Evolutionary conservation across 2,797 vertebrate species (phyloP).

Genomic region (Dicrostonyx torquatus): DNA sequence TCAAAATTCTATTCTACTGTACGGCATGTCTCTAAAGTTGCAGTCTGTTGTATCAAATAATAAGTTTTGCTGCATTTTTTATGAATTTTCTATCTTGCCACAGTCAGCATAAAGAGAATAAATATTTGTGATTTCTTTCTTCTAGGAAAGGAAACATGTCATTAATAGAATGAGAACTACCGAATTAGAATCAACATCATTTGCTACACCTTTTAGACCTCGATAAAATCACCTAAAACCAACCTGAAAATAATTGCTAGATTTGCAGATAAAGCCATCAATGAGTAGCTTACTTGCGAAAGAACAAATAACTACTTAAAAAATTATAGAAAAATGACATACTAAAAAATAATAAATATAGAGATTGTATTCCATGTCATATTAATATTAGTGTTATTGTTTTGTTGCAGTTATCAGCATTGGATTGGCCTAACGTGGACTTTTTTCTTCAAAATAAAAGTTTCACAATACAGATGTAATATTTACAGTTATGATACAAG

Average conservation of each 20-base stretch:
- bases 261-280: neutral
- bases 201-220: neutral
- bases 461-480: neutral
- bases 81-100: neutral
- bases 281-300: neutral
- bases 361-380: neutral
- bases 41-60: neutral
- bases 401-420: neutral
- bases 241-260: neutral
- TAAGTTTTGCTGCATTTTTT: neutral
- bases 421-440: neutral
- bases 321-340: neutral
- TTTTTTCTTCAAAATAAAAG: slow-evolving; percentile 32
- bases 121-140: neutral
- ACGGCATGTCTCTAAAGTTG: neutral
- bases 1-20: neutral
- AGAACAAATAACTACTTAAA: neutral
- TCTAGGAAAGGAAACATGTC: neutral
- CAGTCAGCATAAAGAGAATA: neutral
- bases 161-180: slow-evolving; percentile 24
- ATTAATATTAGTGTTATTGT: neutral
- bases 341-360: neutral
- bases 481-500: neutral
- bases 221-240: neutral
- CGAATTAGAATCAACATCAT: neutral